These are phyloP conservation scores for Tyria jacobaeae DNA, from an alignment of 2,888 invertebrate species.

Conservation along the genomic window DNA sequence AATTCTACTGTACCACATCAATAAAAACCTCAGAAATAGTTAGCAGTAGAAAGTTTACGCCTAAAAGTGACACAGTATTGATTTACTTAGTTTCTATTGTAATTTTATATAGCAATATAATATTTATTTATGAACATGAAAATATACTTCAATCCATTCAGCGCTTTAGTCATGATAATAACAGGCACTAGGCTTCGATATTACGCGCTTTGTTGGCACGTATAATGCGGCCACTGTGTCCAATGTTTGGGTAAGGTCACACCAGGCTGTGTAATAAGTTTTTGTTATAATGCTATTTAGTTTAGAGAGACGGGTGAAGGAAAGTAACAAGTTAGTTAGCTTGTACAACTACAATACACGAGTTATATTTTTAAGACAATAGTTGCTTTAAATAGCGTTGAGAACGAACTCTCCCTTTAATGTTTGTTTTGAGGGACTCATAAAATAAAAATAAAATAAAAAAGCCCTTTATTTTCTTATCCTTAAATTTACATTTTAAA, in stretches of 20 bases:
- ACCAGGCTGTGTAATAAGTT: neutral
- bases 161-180: slow-evolving; percentile 23
- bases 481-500: no score
- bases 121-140: neutral
- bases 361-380: neutral
- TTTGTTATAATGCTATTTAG: slow-evolving; percentile 4
- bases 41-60: neutral
- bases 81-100: no score
- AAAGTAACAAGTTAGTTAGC: neutral
- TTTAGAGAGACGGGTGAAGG: neutral
- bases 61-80: no score
- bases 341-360: neutral
- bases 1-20: no score
- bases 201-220: slow-evolving; percentile 11
- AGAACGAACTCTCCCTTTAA: neutral
- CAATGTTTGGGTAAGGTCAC: slow-evolving; percentile 8
- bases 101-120: neutral
- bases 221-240: slow-evolving; percentile 5
- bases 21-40: no score
- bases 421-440: neutral
- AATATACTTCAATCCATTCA: slow-evolving; percentile 29
- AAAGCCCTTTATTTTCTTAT: no score
- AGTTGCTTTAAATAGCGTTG: neutral
- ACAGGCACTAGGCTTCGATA: slow-evolving; percentile 21
- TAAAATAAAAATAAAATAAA: neutral